phyloP scores from a whole-genome alignment of 1,140 invertebrate species.

The Ylistrum balloti region DNA sequence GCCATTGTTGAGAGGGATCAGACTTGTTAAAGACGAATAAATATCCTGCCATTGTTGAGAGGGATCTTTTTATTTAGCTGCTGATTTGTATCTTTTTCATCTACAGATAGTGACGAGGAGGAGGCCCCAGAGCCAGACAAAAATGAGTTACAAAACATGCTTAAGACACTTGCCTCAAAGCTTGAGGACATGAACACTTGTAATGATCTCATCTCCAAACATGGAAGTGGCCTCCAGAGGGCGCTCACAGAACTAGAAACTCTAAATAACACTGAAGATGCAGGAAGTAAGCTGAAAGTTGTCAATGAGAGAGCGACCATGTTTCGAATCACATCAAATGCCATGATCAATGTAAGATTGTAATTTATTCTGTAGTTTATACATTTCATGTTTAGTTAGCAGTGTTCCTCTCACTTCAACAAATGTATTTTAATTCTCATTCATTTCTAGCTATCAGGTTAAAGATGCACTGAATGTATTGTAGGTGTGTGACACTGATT shows the following conservation, averaged over 20 bases:
- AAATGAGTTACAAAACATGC: constrained; percentile 85
- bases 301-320: constrained; percentile 95
- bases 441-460: too few species aligned
- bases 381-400: too few species aligned
- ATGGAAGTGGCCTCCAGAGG: constrained; percentile 91
- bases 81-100: too few species aligned
- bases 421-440: too few species aligned
- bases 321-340: constrained; percentile 96
- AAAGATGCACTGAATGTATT: too few species aligned
- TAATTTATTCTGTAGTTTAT: too few species aligned
- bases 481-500: too few species aligned
- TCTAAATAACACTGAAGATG: constrained; percentile 85
- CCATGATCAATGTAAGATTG: constrained; percentile 95
- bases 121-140: constrained; percentile 82
- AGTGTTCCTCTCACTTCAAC: too few species aligned
- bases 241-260: constrained; percentile 92
- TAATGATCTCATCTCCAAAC: constrained; percentile 94
- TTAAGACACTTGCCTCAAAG: constrained; percentile 86
- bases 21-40: too few species aligned
- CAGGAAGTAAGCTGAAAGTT: constrained; percentile 87
- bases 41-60: too few species aligned
- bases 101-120: constrained; percentile 89
- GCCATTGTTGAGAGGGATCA: too few species aligned
- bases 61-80: too few species aligned
- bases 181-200: constrained; percentile 95